Base-by-base conservation (phyloP, 2,113 vertebrate genomes). In the Mesocricetus auratus region DNA sequence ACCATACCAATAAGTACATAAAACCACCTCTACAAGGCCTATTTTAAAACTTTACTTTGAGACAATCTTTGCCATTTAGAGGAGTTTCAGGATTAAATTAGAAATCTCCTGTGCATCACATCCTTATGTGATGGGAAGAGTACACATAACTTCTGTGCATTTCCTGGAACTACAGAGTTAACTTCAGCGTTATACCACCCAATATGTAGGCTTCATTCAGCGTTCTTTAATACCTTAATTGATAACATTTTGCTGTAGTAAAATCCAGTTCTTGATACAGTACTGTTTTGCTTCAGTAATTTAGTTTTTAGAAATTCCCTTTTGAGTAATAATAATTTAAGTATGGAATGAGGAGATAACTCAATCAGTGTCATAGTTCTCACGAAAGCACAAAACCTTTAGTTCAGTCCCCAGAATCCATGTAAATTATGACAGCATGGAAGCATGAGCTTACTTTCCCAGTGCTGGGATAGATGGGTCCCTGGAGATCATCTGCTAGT, bases 311-410 rank as follows among this genome's bases (percentile, higher is more conserved):
- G 22, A 86, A 31, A 90, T 17, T 53, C 0, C 56, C 62, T 78
- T 94, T 62, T 69, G 17, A 94, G 66, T 31, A 86, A 89, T 68
- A 4, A 83, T 36, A 60, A n/a, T 79, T 1, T 90, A 78, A 58
- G 42, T 64, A 19, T 56, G 60, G 42, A 2, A 6, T 66, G 60
- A 31, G 16, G 17, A 45, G 24, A 83, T 58, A 45, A 42, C 1
- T 11, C 24, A 45, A 4, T 85, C 16, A 64, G 39, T 5, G 17
- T n/a, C n/a, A n/a, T 15, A 36, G 16, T 39, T 83, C 39, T 60
- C 12, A 47, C 33, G 17, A 4, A 33, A 69, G 47, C 31, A 68
- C 5, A 24, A 24, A 42, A n/a, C 62, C 58, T 15, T 60, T 56
- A 82, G 60, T 47, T 86, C 1, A 5, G 16, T 47, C 39, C 42